Base-by-base conservation (phyloP, 2,113 vertebrate species). In the Coturnix japonica region DNA sequence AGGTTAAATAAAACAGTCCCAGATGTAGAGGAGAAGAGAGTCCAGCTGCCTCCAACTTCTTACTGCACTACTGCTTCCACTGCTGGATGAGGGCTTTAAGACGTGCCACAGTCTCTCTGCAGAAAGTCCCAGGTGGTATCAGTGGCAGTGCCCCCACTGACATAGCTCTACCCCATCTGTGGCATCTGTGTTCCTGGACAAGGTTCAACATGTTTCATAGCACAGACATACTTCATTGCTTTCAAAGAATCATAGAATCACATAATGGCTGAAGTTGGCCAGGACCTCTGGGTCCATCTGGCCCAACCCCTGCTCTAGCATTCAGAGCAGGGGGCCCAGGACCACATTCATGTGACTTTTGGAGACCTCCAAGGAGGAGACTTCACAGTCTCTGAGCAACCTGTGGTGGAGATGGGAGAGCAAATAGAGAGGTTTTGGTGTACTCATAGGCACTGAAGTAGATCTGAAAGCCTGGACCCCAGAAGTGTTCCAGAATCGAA, bases 251-350 rank as follows among this genome's bases (percentile, higher is more conserved):
- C 47, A 66, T 66, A 73, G 22, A 59, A 75, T 43, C 63, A 14
- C n/a, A 30, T 20, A 10, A 21, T n/a, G 21, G 1, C 0, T 67
- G 28, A 53, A 4, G 12, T 17, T 3, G 2, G 54, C 69, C 65
- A 13, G 30, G 9, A n/a, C 9, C 30, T 85, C 71, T 49, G 37
- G 78, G 2, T 20, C 51, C 57, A 37, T 9, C 9, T 67, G 19
- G 4, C 33, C 28, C 21, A 51, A 56, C 2, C 2, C 12, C 17
- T 18, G 11, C 22, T 89, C n/a, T 54, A 67, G 26, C 4, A 83
- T 30, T 11, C 47, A 37, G 8, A 74, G 5, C 20, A 1, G 0
- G 4, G 39, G 22, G 4, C n/a, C 61, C 46, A 25, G 61, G 10
- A 17, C 33, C 5, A 1, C 23, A 41, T 77, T 21, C 6, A 23